phyloP scores from a whole-genome alignment of 2,888 invertebrate genomes.

The Idaea dimidiata region DNA sequence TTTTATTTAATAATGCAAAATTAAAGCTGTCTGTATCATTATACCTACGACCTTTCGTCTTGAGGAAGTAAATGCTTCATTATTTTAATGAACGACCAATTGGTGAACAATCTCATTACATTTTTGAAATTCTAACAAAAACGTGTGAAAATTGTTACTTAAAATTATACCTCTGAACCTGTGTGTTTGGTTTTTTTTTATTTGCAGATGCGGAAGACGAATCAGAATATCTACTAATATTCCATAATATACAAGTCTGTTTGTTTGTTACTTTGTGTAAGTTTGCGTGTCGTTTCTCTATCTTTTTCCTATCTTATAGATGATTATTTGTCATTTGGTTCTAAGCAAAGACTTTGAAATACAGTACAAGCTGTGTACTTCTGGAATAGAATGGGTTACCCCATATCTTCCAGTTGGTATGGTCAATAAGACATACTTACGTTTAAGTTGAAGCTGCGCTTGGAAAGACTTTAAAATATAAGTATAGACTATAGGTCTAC shows the following conservation, averaged over 20 bases:
- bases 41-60: not conserved
- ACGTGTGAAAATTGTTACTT: conserved; percentile 2
- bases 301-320: no score
- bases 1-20: conserved; percentile 13
- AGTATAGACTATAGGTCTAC: no score
- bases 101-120: conserved; percentile 5
- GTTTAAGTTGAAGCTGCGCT: no score
- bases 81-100: not conserved
- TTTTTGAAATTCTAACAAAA: not conserved
- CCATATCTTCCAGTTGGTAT: no score
- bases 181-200: not conserved
- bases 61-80: conserved; percentile 2
- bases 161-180: not conserved
- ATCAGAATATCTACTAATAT: not conserved
- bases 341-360: no score
- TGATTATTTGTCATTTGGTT: no score
- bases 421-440: no score
- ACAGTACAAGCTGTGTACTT: no score
- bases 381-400: no score
- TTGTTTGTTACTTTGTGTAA: not conserved
- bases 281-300: no score
- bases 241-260: not conserved
- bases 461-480: no score
- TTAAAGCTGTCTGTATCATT: conserved; percentile 13
- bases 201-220: not conserved